Percentiles rank a stretch among this genome's conserved stretches.
phyloP scores from a whole-genome alignment of 2,797 vertebrate genomes.

The Phataginus tetradactyla region DNA sequence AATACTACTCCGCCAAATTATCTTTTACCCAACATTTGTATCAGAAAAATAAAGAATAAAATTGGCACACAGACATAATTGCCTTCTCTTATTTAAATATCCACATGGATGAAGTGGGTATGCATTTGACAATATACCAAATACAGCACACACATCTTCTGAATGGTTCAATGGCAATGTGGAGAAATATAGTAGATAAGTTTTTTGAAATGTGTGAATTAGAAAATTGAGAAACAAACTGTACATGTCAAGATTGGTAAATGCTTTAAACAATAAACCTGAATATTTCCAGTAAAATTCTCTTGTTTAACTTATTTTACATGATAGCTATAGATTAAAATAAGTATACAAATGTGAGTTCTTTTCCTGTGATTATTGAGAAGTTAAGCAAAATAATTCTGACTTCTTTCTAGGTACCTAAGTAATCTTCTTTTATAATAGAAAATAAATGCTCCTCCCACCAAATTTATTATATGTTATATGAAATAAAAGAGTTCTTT shows the following conservation, averaged over 20 bases:
- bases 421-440: neutral
- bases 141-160: neutral
- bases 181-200: neutral
- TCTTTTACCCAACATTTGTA: neutral
- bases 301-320: neutral
- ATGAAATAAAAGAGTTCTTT: neutral
- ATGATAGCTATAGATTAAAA: neutral
- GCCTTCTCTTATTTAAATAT: neutral
- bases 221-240: neutral
- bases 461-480: neutral
- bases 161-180: neutral
- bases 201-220: neutral
- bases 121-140: neutral
- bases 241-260: neutral
- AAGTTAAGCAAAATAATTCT: neutral
- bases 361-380: neutral
- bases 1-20: neutral
- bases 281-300: neutral
- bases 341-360: neutral
- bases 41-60: neutral
- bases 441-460: neutral
- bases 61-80: neutral
- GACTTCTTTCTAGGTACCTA: neutral
- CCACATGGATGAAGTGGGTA: neutral
- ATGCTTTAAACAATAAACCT: neutral